Evolutionary conservation across 2,888 invertebrate genomes (phyloP).

Genomic region (Drosophila aldrichi): DNA sequence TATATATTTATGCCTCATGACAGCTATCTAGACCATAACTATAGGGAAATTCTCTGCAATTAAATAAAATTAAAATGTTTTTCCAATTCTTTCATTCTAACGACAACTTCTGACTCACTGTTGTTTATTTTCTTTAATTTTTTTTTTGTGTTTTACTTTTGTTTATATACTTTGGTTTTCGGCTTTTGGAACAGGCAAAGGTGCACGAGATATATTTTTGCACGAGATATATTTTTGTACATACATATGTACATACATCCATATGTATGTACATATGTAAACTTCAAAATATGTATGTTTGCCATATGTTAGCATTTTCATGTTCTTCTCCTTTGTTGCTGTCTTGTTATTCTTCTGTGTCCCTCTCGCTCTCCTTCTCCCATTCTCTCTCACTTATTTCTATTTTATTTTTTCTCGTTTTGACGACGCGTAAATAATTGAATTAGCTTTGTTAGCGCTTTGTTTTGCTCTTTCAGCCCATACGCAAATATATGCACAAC

Average conservation of each 20-base stretch:
- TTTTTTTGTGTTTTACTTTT: conserved; percentile 8
- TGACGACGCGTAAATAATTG: conserved; percentile 68
- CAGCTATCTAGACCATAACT: no score
- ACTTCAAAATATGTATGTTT: conserved; percentile 14
- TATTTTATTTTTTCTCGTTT: conserved; percentile 28
- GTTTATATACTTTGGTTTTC: conserved; percentile 12
- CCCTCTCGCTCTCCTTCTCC: not conserved
- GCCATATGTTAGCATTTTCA: conserved; percentile 33
- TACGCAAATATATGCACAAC: conserved; percentile 18
- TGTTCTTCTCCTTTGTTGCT: conserved; percentile 16
- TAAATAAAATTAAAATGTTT: not conserved
- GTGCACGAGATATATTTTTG: not conserved
- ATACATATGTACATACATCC: no score
- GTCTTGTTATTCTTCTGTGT: conserved; percentile 14
- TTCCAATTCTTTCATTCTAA: not conserved
- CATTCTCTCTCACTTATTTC: conserved; percentile 9
- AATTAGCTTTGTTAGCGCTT: conserved; percentile 70
- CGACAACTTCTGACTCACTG: conserved; percentile 30
- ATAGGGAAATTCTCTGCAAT: not conserved
- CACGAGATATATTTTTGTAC: no score
- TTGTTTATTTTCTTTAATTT: conserved; percentile 9
- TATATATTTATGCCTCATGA: not conserved
- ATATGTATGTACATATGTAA: not conserved
- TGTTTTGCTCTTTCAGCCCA: conserved; percentile 47
- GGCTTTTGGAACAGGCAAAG: not conserved